Evolutionary conservation across 2,113 vertebrate species (phyloP).

Genomic region (Odobenus rosmarus): DNA sequence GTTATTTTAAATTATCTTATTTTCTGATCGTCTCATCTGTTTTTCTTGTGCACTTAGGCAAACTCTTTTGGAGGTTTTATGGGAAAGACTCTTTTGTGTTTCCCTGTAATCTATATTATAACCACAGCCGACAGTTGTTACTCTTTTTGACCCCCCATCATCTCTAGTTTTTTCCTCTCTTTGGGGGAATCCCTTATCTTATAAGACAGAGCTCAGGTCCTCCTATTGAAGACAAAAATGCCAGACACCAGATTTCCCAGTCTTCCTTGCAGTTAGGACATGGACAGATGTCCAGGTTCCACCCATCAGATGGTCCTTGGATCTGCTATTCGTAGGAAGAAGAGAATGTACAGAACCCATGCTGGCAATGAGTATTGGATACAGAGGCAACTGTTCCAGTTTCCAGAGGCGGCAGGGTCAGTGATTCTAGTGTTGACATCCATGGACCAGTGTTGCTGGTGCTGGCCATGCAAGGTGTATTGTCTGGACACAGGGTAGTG

Average conservation of each 20-base stretch:
- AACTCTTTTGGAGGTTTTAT: not conserved
- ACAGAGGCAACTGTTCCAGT: not conserved
- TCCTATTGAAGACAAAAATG: not conserved
- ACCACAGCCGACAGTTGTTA: not conserved
- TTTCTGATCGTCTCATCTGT: not conserved
- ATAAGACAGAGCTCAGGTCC: not conserved
- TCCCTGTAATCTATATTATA: not conserved
- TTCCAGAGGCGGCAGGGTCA: not conserved
- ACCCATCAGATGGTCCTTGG: not conserved
- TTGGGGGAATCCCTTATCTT: not conserved
- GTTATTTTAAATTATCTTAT: not conserved
- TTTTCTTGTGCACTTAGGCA: not conserved
- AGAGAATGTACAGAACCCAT: not conserved
- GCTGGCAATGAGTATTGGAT: not conserved
- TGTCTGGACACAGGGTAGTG: not conserved
- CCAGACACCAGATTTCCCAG: not conserved
- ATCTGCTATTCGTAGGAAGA: not conserved
- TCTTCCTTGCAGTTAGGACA: not conserved
- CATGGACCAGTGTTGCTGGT: not conserved
- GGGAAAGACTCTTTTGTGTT: not conserved
- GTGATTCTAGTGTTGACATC: not conserved
- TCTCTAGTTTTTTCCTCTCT: not conserved
- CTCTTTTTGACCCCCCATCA: not conserved
- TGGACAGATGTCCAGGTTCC: not conserved
- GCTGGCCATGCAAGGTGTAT: rapidly evolving